These are phyloP conservation scores for Plestiodon gilberti DNA, from an alignment of 2,113 vertebrate genomes.

Conservation along the genomic window DNA sequence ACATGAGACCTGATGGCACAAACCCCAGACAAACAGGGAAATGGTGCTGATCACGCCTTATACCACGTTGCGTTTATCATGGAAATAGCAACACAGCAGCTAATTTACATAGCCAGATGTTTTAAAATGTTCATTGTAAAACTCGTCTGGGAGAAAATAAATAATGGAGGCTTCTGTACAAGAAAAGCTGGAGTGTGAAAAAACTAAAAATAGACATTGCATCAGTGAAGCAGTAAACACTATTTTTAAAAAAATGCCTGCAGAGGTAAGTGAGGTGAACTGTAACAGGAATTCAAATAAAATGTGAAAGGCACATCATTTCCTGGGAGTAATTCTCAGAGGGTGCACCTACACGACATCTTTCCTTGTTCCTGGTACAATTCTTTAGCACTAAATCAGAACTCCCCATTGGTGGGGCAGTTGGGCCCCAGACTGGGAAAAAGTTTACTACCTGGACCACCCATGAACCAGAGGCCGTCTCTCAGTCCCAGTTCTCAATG, in stretches of 20 bases:
- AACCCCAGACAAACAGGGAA: constrained; percentile 52
- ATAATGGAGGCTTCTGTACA: constrained; percentile 49
- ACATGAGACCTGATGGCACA: constrained; percentile 10
- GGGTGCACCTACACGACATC: background rate
- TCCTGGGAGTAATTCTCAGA: constrained; percentile 53
- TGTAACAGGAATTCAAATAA: constrained; percentile 57
- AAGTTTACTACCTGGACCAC: too few relatives aligned
- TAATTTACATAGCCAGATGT: constrained; percentile 39
- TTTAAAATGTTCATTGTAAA: constrained; percentile 58
- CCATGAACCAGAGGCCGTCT: too few relatives aligned
- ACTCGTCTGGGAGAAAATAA: constrained; percentile 57
- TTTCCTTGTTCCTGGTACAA: background rate
- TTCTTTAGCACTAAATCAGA: background rate
- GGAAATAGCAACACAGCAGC: constrained; percentile 58
- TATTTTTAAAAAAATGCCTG: background rate
- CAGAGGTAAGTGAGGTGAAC: constrained; percentile 34
- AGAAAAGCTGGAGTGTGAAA: constrained; percentile 38
- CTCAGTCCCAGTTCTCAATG: too few relatives aligned
- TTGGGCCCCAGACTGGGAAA: too few relatives aligned
- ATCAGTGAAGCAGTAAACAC: constrained; percentile 38
- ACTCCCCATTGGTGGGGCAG: background rate
- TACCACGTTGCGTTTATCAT: constrained; percentile 25
- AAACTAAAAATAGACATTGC: constrained; percentile 44
- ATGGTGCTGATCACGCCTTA: background rate
- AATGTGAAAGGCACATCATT: constrained; percentile 56